Evolutionary conservation across 2,888 invertebrate genomes (phyloP), one percentile per base, ranked within the genome.

Genomic region (Drosophila cognata): DNA sequence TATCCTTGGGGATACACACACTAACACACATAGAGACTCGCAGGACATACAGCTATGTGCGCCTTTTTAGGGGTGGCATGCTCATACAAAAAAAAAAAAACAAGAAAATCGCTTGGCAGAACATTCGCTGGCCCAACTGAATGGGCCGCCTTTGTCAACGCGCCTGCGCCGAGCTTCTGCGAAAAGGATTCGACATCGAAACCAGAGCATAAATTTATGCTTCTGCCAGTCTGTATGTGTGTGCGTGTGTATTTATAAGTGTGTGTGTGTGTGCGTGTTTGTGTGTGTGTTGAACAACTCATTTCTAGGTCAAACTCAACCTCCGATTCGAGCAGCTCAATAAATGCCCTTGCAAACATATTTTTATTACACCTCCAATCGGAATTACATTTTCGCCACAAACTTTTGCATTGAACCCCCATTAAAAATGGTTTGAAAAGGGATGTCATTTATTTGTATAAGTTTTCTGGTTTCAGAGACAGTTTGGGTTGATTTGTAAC

Each of bases 291-390:
- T 71, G 71, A 51, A 59, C 36, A 76, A 79, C 79, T 78, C 78
- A 83, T 89, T 88, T 88, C 88, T 88, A 88, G 87, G 87, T 88
- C 87, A 89, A 85, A 89, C 77, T 77, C 79, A 83, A 79, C 64
- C 64, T 76, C 55, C 67, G 11, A 71, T 73, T 68, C 36, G 35
- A 81, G 62, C 57, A 81, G 68, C 59, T 82, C 67, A 80, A 77
- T 75, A 76, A 59, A 62, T 72, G 67, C 69, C 69, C 67, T 69
- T 60, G 55, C 55, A 69, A 70, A 61, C 43, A 59, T 71, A 64
- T 64, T 78, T 79, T 59, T 52, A 71, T 67, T 60, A 55, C 62
- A 61, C 25, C 33, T 46, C 50, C 38, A 74, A 58, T 50, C 55
- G 10, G 62, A 63, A 74, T 63, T 53, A 52, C 18, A 59, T 41